A percentile compares a stretch with the other conserved stretches of the same genome.
phyloP scores from a whole-genome alignment of 2,113 vertebrate species.

The Xenopus borealis region DNA sequence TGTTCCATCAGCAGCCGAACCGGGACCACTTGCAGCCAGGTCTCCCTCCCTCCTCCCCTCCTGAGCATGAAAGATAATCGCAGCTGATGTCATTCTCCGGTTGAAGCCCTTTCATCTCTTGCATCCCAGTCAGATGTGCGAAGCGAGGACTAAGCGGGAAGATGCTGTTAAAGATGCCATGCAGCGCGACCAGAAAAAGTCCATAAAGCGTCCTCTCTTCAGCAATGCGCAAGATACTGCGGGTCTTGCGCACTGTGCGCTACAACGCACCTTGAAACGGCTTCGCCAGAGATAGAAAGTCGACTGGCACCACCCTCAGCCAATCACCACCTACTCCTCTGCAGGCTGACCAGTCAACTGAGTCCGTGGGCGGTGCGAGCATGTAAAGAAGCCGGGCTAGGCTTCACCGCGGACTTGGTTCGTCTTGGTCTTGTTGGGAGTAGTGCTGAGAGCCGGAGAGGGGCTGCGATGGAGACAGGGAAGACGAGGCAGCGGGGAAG shows the following conservation, averaged over 20 bases:
- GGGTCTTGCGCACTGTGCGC: conserved; percentile 82
- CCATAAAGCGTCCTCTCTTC: conserved; percentile 49
- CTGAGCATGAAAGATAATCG: not conserved
- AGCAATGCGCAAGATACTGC: conserved; percentile 98
- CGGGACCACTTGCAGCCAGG: too few relatives aligned
- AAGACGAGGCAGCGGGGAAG: conserved; percentile 67
- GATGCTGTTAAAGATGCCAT: conserved; percentile 46
- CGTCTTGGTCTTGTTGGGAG: conserved; percentile 21
- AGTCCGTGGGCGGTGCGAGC: conserved; percentile 60
- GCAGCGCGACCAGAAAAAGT: conserved; percentile 18
- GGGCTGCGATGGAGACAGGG: conserved; percentile 77
- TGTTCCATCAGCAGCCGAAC: too few relatives aligned
- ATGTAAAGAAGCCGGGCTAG: conserved; percentile 72
- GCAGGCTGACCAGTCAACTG: conserved; percentile 55
- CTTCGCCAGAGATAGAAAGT: conserved; percentile 58
- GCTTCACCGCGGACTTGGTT: conserved; percentile 73
- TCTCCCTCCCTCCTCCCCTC: not conserved
- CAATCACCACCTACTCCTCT: conserved; percentile 68
- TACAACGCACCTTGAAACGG: conserved; percentile 93
- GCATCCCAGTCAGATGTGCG: conserved; percentile 53
- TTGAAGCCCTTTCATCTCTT: conserved; percentile 51
- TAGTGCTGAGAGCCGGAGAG: conserved; percentile 47
- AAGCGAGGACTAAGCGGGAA: conserved; percentile 47
- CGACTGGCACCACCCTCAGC: conserved; percentile 57
- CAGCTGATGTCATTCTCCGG: conserved; percentile 4